These are phyloP conservation scores for Ostrea denselamellosa DNA, from an alignment of 1,140 invertebrate species.

Conservation along the genomic window DNA sequence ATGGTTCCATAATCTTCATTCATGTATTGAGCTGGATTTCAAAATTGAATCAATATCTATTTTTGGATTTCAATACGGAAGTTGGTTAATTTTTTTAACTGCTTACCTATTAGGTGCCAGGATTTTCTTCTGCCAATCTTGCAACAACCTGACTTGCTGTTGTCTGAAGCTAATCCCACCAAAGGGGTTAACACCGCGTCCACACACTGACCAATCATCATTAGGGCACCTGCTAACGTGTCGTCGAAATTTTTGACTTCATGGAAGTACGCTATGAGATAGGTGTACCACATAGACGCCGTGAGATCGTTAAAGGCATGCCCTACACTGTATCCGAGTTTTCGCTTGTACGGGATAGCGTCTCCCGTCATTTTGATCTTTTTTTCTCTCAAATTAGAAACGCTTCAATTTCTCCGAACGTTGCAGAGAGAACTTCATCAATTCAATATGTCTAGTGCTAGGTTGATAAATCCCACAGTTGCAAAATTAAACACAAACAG, in stretches of 20 bases:
- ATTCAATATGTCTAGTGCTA: not conserved
- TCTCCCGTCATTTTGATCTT: not conserved
- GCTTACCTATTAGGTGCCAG: constrained; percentile 92
- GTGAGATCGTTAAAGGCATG: constrained; percentile 96
- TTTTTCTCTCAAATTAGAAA: not conserved
- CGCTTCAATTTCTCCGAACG: not conserved
- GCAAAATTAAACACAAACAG: not conserved
- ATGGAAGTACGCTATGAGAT: constrained; percentile 93
- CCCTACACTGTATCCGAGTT: constrained; percentile 82
- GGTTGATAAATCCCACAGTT: not conserved
- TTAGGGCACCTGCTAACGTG: constrained; percentile 84
- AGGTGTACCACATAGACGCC: constrained; percentile 98
- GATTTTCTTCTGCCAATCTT: constrained; percentile 91
- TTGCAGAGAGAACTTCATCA: not conserved
- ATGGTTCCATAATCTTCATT: not conserved
- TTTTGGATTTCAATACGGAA: not conserved
- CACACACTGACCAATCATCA: constrained; percentile 81
- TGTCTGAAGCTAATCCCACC: constrained; percentile 91
- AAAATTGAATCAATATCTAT: no score
- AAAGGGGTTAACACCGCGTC: constrained; percentile 93
- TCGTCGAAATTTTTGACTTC: constrained; percentile 86
- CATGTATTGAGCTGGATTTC: not conserved
- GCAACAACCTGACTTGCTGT: constrained; percentile 82
- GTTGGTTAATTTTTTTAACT: not conserved
- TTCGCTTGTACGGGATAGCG: constrained; percentile 24